Evolutionary conservation across 1,140 invertebrate species (phyloP), one percentile per base, ranked within the genome.

Genomic region (Eulimnadia texana): DNA sequence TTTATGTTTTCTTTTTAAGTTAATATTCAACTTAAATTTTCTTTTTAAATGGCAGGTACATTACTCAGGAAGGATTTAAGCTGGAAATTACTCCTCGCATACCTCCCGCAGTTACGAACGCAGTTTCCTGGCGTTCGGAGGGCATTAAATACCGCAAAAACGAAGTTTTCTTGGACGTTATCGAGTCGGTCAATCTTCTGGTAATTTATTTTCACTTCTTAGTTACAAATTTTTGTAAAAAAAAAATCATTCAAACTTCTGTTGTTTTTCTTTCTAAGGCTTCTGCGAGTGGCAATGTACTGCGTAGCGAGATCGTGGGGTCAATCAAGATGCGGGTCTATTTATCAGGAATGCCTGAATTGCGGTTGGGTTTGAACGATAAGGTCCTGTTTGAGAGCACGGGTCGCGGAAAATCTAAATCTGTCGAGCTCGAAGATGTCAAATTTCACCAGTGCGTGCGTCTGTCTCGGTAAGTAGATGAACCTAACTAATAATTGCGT

Each of bases 381-480:
- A 99, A 99, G 78, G 94, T 99, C 11, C 73, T 99, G 0, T 99
- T 98, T 77, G 95, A 99, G 73, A 95, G 90, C 63, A 98, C 93
- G 20, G 95, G 96, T 1, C 79, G 95, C 63, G 95, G 94, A 0
- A 99, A 98, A 76, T 97, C 90, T 22, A 99, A 99, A 74, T 97
- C 93, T 22, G 96, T 99, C 0, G 97, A 99, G 74, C 73, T 99
- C 47, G 97, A 99, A 75, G 97, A 99, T 76, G 93, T 98, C 0
- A 99, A 99, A 73, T 99, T 99, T 71, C 97, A 99, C 75, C 97
- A 99, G 71, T 99, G 97, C 75, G 97, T 99, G 0, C 79, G 96
- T 65, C 74, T 99, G 54, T 98, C 96, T 0, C 78, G 84, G 72
- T 73, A 58, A 63, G 54, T 6, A 27, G 16, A 22, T 19, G 27